Conservation (phyloP, 2,797 vertebrate genomes). For the Tenualosa ilisha region DNA sequence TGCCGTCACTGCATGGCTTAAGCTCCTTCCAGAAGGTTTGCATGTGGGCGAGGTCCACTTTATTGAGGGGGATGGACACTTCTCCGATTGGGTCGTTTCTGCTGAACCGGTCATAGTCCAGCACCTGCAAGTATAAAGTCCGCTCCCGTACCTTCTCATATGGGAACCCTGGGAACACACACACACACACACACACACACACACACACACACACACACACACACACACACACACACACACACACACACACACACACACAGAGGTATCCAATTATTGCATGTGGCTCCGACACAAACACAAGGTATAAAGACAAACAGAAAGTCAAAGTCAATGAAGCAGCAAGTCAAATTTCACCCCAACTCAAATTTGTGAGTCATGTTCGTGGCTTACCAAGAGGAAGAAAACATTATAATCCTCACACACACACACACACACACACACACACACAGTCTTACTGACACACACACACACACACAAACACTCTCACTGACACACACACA, state of each 20-base stretch:
- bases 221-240: neutral
- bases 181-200: neutral
- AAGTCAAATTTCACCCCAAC: neutral
- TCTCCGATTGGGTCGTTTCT: slow-evolving; percentile 98
- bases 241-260: neutral
- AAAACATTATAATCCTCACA: neutral
- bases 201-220: neutral
- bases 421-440: slow-evolving; percentile 12
- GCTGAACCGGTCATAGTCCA: slow-evolving; percentile 98
- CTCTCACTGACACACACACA: neutral
- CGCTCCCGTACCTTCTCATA: slow-evolving; percentile 98
- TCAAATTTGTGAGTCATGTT: neutral
- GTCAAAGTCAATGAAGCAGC: neutral
- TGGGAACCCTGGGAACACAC: slow-evolving; percentile 83
- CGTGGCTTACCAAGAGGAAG: neutral
- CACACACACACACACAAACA: neutral
- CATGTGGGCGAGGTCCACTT: slow-evolving; percentile 96
- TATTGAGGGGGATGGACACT: slow-evolving; percentile 96
- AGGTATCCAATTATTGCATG: neutral
- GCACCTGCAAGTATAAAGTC: slow-evolving; percentile 95
- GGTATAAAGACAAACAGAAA: neutral
- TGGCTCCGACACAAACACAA: neutral
- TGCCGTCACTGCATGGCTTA: slow-evolving; percentile 98
- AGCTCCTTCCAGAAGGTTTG: slow-evolving; percentile 99
- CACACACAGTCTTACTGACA: neutral